Percentiles rank a stretch among this genome's conserved stretches.
Conservation (phyloP, 2,113 vertebrate genomes). For the Paramisgurnus dabryanus region DNA sequence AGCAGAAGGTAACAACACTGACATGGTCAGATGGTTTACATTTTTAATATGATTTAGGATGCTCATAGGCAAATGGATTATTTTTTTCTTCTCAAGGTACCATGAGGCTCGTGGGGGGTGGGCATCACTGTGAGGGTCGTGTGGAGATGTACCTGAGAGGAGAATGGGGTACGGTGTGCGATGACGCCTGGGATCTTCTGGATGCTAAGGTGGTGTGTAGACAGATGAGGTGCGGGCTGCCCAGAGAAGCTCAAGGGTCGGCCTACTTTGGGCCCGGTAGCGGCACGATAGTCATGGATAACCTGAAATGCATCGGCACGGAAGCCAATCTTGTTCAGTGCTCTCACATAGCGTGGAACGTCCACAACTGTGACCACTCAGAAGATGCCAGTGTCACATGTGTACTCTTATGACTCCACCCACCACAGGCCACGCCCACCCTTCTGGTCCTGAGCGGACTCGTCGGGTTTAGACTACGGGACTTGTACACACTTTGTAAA, state of each 20-base stretch:
- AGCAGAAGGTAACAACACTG: constrained; percentile 59
- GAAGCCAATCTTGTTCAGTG: constrained; percentile 83
- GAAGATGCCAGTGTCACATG: constrained; percentile 90
- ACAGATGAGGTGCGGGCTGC: constrained; percentile 84
- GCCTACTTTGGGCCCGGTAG: constrained; percentile 83
- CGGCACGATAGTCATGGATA: constrained; percentile 91
- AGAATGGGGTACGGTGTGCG: constrained; percentile 91
- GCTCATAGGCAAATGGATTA: not conserved
- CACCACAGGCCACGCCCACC: constrained; percentile 27
- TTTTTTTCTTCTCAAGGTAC: constrained; percentile 67
- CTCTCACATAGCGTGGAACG: constrained; percentile 91
- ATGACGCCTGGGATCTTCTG: constrained; percentile 92
- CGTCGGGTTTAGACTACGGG: constrained; percentile 50
- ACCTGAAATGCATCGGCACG: constrained; percentile 89
- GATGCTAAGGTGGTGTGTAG: constrained; percentile 86
- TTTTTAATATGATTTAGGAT: too few relatives aligned
- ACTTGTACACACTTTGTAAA: constrained; percentile 80
- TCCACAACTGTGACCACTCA: constrained; percentile 95
- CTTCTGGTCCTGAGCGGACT: not conserved
- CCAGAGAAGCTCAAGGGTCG: constrained; percentile 74
- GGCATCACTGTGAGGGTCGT: constrained; percentile 87
- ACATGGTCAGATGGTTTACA: not conserved
- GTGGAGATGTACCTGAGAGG: constrained; percentile 86
- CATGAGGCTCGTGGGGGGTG: constrained; percentile 82
- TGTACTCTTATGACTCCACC: constrained; percentile 70